These are phyloP conservation scores for Syngnathus floridae DNA, from an alignment of 2,113 vertebrate species.

Conservation along the genomic window DNA sequence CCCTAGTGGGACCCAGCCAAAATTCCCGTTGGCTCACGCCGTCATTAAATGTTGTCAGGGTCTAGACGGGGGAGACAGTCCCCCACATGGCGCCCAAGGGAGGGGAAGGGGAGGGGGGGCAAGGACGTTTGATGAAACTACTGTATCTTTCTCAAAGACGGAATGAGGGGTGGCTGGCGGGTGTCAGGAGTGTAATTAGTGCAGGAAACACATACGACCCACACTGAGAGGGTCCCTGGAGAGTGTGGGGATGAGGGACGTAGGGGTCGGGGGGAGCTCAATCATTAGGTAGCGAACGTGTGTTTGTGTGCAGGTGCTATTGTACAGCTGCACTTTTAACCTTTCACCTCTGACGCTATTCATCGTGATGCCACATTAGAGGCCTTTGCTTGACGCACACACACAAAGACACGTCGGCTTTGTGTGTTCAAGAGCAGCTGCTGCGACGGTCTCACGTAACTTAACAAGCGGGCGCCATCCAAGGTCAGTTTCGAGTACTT, in stretches of 20 bases:
- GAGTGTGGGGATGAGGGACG: not conserved
- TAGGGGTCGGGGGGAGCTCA: constrained; percentile 35
- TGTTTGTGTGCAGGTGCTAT: constrained; percentile 25
- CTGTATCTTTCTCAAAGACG: constrained; percentile 32
- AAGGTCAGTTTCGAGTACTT: not conserved
- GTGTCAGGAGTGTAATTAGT: constrained; percentile 63
- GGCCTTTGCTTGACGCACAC: constrained; percentile 12
- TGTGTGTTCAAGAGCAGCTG: constrained; percentile 19
- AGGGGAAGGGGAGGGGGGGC: constrained; percentile 44
- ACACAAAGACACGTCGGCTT: constrained; percentile 10
- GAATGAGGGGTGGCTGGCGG: constrained; percentile 50
- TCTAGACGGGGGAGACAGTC: constrained; percentile 57
- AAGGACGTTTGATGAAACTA: constrained; percentile 35
- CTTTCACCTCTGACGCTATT: constrained; percentile 55
- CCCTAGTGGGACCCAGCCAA: constrained; percentile 26
- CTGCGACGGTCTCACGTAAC: constrained; percentile 12
- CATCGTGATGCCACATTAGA: constrained; percentile 57
- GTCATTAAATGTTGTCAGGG: constrained; percentile 64
- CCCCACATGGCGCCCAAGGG: constrained; percentile 48
- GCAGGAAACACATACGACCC: constrained; percentile 54
- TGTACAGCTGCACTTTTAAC: constrained; percentile 66
- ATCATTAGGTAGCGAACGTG: constrained; percentile 59
- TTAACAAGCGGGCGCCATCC: not conserved
- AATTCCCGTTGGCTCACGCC: constrained; percentile 52
- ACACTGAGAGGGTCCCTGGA: constrained; percentile 55